phyloP scores from a whole-genome alignment of 2,797 vertebrate genomes.

The Anomalospiza imberbis region DNA sequence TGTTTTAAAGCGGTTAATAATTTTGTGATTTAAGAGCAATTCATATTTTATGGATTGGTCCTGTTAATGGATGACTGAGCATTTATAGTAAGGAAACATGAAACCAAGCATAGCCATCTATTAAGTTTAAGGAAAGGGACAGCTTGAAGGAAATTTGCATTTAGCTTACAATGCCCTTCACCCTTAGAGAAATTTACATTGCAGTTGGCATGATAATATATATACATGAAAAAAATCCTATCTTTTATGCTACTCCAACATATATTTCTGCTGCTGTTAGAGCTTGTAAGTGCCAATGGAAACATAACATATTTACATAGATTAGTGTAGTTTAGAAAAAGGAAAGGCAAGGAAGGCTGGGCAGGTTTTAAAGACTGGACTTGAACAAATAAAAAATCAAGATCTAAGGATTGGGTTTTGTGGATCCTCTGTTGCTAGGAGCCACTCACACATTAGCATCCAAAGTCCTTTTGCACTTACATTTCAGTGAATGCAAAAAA shows the following conservation, averaged over 20 bases:
- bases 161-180: background rate
- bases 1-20: background rate
- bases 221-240: background rate
- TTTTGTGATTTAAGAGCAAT: background rate
- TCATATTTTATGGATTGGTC: background rate
- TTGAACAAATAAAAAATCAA: background rate
- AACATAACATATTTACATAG: background rate
- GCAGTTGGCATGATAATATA: background rate
- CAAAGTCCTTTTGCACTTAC: background rate
- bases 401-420: background rate
- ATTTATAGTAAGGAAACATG: background rate
- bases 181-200: background rate
- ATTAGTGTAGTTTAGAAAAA: background rate
- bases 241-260: background rate
- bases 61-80: background rate
- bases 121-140: background rate
- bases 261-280: background rate
- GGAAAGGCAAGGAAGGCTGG: background rate
- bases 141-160: background rate
- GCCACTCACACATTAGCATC: background rate
- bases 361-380: background rate
- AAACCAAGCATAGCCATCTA: background rate
- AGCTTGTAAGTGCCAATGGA: background rate
- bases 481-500: background rate
- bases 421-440: background rate